These are phyloP conservation scores for Luscinia luscinia DNA, from an alignment of 2,797 vertebrate species.

Conservation along the genomic window DNA sequence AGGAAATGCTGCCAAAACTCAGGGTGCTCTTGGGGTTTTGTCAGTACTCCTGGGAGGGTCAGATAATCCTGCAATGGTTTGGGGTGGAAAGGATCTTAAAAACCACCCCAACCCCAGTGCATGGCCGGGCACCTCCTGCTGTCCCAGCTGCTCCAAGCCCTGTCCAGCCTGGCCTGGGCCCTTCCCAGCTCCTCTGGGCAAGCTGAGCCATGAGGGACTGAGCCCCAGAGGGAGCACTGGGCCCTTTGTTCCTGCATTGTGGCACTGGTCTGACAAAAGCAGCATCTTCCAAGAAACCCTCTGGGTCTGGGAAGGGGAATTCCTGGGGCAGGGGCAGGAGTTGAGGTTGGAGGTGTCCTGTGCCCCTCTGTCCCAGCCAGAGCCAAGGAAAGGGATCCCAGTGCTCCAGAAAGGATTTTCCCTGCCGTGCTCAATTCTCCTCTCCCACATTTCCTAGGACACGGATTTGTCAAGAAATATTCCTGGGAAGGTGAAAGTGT, in stretches of 20 bases:
- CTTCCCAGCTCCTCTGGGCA: background rate
- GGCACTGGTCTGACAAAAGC: background rate
- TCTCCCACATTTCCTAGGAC: constrained; percentile 80
- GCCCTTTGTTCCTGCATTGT: background rate
- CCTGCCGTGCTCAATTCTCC: accelerated
- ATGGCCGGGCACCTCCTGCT: background rate
- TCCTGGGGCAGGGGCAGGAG: background rate
- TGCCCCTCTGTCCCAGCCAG: background rate
- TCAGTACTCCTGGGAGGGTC: no score
- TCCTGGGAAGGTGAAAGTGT: constrained; percentile 97
- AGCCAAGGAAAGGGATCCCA: background rate
- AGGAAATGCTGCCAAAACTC: background rate
- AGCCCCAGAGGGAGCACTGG: background rate
- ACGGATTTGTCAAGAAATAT: constrained; percentile 94
- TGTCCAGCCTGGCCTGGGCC: background rate
- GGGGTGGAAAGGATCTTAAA: background rate
- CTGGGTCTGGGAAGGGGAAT: background rate
- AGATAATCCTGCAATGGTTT: background rate
- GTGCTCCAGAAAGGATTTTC: background rate
- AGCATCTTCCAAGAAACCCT: background rate
- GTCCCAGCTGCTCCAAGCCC: background rate
- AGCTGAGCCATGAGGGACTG: accelerated
- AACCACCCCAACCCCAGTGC: no score
- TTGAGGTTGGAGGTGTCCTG: background rate
- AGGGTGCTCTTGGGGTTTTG: accelerated